Evolutionary conservation across 1,140 invertebrate species (phyloP).

Genomic region (Formica selysi): DNA sequence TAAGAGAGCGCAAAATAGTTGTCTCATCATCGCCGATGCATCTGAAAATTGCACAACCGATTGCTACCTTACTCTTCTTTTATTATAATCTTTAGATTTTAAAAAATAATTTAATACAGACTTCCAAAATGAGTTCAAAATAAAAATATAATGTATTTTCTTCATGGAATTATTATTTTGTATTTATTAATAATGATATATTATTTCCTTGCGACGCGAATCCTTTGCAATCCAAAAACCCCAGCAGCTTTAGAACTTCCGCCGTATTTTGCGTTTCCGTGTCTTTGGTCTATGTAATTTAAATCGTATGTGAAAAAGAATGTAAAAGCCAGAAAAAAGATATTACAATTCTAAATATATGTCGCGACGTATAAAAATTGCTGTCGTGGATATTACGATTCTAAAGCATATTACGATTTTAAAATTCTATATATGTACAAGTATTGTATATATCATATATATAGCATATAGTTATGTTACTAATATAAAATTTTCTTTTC

Average conservation of each 20-base stretch:
- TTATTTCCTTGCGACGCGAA: neutral
- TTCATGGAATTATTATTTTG: no score
- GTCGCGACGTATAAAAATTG: no score
- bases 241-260: slow-evolving; percentile 7
- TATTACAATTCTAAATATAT: neutral
- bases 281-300: neutral
- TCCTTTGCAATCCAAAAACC: slow-evolving; percentile 4
- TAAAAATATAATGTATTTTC: no score
- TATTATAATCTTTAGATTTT: no score
- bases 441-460: no score
- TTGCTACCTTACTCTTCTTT: neutral
- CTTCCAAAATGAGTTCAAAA: no score
- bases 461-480: no score
- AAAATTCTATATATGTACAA: no score
- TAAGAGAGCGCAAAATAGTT: neutral
- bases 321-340: neutral
- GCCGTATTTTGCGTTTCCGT: neutral
- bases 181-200: neutral
- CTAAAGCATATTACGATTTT: no score
- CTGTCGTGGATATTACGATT: no score
- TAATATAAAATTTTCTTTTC: neutral
- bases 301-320: neutral
- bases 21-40: neutral
- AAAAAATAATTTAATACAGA: no score
- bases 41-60: slow-evolving; percentile 22